phyloP scores from a whole-genome alignment of 2,888 invertebrate genomes.

The Zaprionus obscuricornis region DNA sequence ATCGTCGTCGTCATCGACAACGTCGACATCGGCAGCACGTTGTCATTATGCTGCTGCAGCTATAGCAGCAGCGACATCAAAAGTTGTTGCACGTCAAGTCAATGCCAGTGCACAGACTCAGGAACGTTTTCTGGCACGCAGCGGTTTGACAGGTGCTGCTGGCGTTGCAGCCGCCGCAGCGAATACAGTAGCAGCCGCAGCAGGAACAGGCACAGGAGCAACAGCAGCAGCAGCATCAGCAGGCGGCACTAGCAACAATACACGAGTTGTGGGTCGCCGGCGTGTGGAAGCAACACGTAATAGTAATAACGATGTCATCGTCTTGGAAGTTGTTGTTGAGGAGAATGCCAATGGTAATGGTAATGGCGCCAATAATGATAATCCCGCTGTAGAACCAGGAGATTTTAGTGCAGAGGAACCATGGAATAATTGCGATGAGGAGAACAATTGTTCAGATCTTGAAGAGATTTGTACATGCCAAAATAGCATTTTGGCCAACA shows the following conservation, averaged over 20 bases:
- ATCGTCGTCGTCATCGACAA: conserved; percentile 15
- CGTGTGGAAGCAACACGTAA: conserved; percentile 40
- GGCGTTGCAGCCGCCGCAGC: neutral
- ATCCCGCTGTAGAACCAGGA: conserved; percentile 49
- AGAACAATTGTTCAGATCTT: conserved; percentile 80
- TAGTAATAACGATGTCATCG: neutral
- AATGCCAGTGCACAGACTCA: conserved; percentile 81
- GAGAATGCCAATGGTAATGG: conserved; percentile 22
- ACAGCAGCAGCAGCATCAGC: neutral
- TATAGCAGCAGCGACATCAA: conserved; percentile 39
- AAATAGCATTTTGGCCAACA: conserved; percentile 65
- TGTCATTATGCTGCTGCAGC: conserved; percentile 79
- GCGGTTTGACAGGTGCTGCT: conserved; percentile 11
- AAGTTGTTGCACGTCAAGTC: conserved; percentile 73
- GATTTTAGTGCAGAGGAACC: conserved; percentile 77
- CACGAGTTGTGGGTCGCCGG: too few species aligned
- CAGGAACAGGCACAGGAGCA: neutral
- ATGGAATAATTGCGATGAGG: conserved; percentile 83
- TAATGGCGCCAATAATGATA: conserved; percentile 21
- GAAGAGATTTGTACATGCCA: conserved; percentile 83
- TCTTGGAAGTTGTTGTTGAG: conserved; percentile 16
- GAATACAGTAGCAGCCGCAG: conserved; percentile 9
- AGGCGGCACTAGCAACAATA: too few species aligned
- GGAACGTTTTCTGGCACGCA: conserved; percentile 74
- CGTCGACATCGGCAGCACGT: conserved; percentile 64